phyloP scores from a whole-genome alignment of 2,888 invertebrate genomes.

The Pristionchus entomophagus region DNA sequence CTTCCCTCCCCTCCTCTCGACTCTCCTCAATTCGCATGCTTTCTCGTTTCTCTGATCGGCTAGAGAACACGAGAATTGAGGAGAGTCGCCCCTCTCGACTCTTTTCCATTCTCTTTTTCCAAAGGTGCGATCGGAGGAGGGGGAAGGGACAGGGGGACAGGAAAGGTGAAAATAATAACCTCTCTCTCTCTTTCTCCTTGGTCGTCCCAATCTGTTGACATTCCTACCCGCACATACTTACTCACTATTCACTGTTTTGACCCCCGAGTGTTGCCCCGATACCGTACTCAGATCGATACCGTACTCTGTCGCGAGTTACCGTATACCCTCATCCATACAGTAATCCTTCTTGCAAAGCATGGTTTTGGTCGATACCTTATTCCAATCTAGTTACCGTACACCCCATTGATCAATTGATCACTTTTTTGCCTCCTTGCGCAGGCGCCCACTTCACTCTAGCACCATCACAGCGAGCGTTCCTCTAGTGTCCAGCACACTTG shows the following conservation, averaged over 20 bases:
- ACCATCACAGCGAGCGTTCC: not conserved
- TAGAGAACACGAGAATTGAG: not conserved
- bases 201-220: conserved; percentile 29
- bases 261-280: not conserved
- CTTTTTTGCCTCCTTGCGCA: not conserved
- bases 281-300: not conserved
- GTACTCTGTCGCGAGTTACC: not conserved
- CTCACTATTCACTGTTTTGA: not conserved
- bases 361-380: no score
- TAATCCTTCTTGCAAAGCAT: not conserved
- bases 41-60: not conserved
- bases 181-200: not conserved
- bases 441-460: not conserved
- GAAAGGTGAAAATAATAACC: conserved; percentile 38
- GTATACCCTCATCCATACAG: not conserved
- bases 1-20: conserved; percentile 14
- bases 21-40: not conserved
- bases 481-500: not conserved
- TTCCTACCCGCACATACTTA: not conserved
- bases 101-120: not conserved
- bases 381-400: not conserved
- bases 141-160: no score
- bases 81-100: not conserved
- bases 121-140: no score
- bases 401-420: no score